Conservation (phyloP, 2,797 vertebrate species). For the Scolopax bukidnonensis region DNA sequence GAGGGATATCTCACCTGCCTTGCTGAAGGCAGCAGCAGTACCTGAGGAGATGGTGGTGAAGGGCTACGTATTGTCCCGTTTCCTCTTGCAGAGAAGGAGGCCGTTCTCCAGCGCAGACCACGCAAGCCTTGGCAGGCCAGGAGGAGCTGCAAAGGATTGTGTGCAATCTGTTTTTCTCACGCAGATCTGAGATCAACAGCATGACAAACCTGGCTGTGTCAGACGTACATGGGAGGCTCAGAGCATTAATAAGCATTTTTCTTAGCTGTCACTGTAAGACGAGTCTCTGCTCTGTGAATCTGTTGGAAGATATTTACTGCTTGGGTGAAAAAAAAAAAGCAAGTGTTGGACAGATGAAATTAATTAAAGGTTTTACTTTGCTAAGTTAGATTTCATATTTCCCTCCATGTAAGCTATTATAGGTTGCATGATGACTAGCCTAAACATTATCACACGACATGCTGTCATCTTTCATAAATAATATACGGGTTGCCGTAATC, state of each 20-base stretch:
- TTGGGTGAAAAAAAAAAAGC: background rate
- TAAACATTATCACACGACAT: slow-evolving; percentile 19
- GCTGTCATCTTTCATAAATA: slow-evolving; percentile 55
- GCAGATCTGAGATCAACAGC: background rate
- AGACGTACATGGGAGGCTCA: background rate
- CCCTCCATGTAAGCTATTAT: slow-evolving; percentile 14
- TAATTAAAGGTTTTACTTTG: slow-evolving; percentile 38
- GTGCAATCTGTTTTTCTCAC: slow-evolving; percentile 28
- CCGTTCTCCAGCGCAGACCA: accelerated
- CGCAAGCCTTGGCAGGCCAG: background rate
- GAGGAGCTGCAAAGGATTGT: background rate
- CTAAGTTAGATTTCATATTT: slow-evolving; percentile 36
- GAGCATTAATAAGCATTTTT: slow-evolving; percentile 8
- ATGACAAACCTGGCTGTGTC: slow-evolving; percentile 29
- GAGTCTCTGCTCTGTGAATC: background rate
- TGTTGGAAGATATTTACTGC: slow-evolving; percentile 32
- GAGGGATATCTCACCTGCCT: background rate
- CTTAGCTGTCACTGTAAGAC: background rate
- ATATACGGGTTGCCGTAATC: slow-evolving; percentile 39
- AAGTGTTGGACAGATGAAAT: slow-evolving; percentile 45
- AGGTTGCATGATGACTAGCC: slow-evolving; percentile 43
- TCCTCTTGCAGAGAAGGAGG: background rate
- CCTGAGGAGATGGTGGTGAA: background rate
- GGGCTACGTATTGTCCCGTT: background rate
- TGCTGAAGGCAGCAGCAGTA: background rate